Conservation (phyloP, 2,888 invertebrate genomes). For the Philereme transversata region DNA sequence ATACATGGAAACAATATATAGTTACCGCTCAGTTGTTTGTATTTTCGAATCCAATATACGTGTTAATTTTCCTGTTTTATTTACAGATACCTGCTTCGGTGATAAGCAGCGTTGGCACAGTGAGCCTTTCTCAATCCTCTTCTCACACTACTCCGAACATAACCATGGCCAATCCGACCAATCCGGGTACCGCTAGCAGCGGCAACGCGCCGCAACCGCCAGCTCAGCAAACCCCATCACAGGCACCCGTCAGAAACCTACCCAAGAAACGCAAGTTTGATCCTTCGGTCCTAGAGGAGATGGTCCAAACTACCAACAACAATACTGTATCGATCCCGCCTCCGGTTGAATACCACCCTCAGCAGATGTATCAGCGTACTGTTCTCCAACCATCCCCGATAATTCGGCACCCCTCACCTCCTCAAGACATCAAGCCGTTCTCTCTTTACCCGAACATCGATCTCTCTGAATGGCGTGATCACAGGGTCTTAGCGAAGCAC, state of each 20-base stretch:
- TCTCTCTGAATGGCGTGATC: conserved; percentile 96
- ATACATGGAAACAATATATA: conserved; percentile 13
- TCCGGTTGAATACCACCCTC: conserved; percentile 60
- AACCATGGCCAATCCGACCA: conserved; percentile 77
- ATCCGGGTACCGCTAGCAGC: conserved; percentile 69
- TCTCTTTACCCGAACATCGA: conserved; percentile 87
- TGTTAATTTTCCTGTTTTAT: conserved; percentile 35
- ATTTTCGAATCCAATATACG: conserved; percentile 10
- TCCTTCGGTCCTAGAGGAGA: conserved; percentile 90
- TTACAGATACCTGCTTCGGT: conserved; percentile 83
- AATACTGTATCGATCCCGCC: conserved; percentile 59
- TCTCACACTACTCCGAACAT: conserved; percentile 68
- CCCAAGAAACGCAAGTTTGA: conserved; percentile 97
- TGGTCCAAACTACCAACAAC: conserved; percentile 76
- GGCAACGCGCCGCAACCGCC: conserved; percentile 56
- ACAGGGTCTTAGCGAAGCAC: conserved; percentile 94
- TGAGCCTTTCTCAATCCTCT: conserved; percentile 77
- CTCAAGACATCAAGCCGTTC: conserved; percentile 79
- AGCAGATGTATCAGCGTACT: conserved; percentile 55
- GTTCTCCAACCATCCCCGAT: conserved; percentile 70
- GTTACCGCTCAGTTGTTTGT: conserved; percentile 1
- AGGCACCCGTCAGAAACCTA: conserved; percentile 88
- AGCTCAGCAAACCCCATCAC: conserved; percentile 73
- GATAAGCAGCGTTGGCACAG: conserved; percentile 84
- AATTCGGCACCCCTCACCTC: conserved; percentile 80